phyloP scores from a whole-genome alignment of 2,797 vertebrate genomes.

The Leptatherina wallacei region DNA sequence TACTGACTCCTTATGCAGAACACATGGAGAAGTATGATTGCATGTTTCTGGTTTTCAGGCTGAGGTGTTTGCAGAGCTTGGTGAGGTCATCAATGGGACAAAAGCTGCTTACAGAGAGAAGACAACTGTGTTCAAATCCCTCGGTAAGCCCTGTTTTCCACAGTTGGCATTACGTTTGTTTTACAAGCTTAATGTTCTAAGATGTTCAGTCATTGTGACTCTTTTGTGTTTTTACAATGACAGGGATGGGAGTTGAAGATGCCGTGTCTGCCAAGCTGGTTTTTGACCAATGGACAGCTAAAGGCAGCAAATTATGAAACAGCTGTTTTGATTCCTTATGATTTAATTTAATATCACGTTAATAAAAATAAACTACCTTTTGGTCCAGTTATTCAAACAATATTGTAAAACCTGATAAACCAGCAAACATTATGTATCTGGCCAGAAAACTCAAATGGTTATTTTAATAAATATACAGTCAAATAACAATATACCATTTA shows the following conservation, averaged over 20 bases:
- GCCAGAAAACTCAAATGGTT: not conserved
- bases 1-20: not conserved
- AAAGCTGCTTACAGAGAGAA: slow-evolving; percentile 88
- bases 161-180: not conserved
- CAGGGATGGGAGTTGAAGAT: slow-evolving; percentile 95
- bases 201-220: not conserved
- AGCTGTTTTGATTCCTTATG: not conserved
- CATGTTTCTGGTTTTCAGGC: slow-evolving; percentile 76
- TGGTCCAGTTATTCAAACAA: not conserved
- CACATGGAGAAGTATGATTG: not conserved
- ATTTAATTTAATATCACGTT: not conserved
- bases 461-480: not conserved
- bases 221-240: not conserved
- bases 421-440: not conserved
- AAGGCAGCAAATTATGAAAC: slow-evolving; percentile 60
- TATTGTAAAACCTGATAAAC: not conserved
- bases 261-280: slow-evolving; percentile 91
- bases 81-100: slow-evolving; percentile 90
- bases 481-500: not conserved
- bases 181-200: not conserved
- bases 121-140: slow-evolving; percentile 95
- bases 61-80: slow-evolving; percentile 92
- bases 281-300: slow-evolving; percentile 87
- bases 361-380: not conserved
- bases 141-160: slow-evolving; percentile 84